These are phyloP conservation scores for Prenolepis imparis DNA, from an alignment of 2,888 invertebrate genomes.

Conservation along the genomic window DNA sequence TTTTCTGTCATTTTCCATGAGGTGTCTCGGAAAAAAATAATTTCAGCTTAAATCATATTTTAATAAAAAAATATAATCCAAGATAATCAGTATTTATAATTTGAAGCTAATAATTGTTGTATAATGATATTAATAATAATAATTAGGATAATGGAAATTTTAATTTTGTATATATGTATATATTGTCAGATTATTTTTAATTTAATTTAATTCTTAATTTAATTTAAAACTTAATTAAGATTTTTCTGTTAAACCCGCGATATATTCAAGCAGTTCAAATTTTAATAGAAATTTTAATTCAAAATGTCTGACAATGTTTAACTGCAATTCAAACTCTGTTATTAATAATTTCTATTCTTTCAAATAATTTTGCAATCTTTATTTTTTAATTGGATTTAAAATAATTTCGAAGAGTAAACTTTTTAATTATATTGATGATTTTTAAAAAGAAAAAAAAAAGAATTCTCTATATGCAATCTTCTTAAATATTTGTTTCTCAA, in stretches of 20 bases:
- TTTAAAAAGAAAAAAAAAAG: background rate
- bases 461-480: background rate
- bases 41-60: background rate
- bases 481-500: background rate
- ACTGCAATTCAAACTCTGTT: background rate
- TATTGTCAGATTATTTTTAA: background rate
- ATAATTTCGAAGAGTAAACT: background rate
- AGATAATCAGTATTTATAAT: background rate
- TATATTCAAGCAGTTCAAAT: background rate
- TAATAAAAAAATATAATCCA: background rate
- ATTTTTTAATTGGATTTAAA: background rate
- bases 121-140: background rate
- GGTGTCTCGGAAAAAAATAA: background rate
- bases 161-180: background rate
- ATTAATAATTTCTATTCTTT: background rate
- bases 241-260: background rate
- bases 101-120: background rate
- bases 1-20: slow-evolving; percentile 2
- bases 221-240: background rate
- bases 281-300: background rate
- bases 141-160: too few species aligned
- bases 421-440: background rate
- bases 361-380: background rate
- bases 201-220: background rate
- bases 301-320: background rate